Evolutionary conservation across 2,888 invertebrate species (phyloP).

Genomic region (Embidobia sp.): DNA sequence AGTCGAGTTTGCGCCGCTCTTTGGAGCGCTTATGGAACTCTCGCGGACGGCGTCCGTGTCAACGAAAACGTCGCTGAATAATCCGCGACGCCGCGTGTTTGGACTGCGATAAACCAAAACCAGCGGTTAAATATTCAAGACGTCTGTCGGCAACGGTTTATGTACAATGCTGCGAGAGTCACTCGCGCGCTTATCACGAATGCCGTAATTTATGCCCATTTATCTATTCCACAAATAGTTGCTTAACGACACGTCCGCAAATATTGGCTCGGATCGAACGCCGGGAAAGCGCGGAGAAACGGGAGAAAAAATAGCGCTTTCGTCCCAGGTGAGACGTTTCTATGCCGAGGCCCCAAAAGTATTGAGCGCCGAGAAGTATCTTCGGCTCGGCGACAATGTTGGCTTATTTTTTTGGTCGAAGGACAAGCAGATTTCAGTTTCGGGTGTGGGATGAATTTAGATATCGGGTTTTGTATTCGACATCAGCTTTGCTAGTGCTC

Average conservation of each 20-base stretch:
- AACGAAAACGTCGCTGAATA: constrained; percentile 38
- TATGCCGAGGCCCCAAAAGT: too few species aligned
- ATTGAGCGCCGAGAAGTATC: too few species aligned
- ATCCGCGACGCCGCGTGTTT: constrained; percentile 24
- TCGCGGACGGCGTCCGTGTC: constrained; percentile 25
- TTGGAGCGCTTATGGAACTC: neutral
- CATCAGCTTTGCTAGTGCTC: too few species aligned
- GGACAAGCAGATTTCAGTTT: too few species aligned
- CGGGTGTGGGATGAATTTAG: too few species aligned
- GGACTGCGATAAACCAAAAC: constrained; percentile 30
- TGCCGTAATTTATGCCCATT: constrained; percentile 12
- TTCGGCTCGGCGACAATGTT: too few species aligned
- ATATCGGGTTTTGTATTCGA: too few species aligned
- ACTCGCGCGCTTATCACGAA: neutral
- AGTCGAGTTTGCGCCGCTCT: too few species aligned
- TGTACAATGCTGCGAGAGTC: neutral
- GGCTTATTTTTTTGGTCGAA: too few species aligned
- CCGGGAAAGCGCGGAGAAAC: too few species aligned
- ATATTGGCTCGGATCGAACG: constrained; percentile 3
- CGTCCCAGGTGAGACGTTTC: too few species aligned
- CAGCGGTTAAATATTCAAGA: constrained; percentile 41
- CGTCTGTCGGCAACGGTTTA: constrained; percentile 17
- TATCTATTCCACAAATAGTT: constrained; percentile 26
- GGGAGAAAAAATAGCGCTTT: neutral
- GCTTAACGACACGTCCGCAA: constrained; percentile 19